Conservation (phyloP, 2,797 vertebrate genomes). For the Tauraco hartlaubi region DNA sequence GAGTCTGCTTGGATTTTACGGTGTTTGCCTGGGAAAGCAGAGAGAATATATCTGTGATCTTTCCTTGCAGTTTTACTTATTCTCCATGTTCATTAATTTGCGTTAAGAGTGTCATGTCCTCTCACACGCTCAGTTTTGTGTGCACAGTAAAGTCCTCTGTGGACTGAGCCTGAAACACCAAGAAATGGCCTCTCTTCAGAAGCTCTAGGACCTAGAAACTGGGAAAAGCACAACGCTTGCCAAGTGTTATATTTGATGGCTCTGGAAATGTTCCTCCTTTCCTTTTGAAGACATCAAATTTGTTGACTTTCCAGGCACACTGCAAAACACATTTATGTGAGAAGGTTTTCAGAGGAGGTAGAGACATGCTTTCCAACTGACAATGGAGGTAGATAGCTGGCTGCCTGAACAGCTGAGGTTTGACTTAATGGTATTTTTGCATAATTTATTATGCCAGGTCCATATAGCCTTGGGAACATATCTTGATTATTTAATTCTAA, state of each 20-base stretch:
- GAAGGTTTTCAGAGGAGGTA: background rate
- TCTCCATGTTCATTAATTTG: background rate
- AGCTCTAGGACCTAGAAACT: background rate
- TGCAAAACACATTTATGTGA: background rate
- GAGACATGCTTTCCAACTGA: background rate
- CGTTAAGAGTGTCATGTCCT: background rate
- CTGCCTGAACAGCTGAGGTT: background rate
- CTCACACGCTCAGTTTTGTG: background rate
- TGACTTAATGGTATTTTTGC: constrained; percentile 1
- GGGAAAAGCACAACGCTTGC: background rate
- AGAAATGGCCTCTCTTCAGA: background rate
- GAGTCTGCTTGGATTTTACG: background rate
- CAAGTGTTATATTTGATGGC: background rate
- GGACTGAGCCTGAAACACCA: background rate
- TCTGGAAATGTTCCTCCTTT: background rate
- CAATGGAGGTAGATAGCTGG: background rate
- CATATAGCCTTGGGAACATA: background rate
- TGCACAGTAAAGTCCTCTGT: background rate
- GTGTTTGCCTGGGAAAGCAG: background rate
- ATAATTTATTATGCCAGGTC: constrained; percentile 17
- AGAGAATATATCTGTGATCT: background rate
- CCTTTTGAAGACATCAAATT: background rate
- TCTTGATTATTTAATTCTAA: constrained; percentile 4
- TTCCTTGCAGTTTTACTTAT: background rate
- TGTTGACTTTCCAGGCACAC: background rate